phyloP scores from a whole-genome alignment of 2,797 vertebrate species.

The Enteromius anoplus region DNA sequence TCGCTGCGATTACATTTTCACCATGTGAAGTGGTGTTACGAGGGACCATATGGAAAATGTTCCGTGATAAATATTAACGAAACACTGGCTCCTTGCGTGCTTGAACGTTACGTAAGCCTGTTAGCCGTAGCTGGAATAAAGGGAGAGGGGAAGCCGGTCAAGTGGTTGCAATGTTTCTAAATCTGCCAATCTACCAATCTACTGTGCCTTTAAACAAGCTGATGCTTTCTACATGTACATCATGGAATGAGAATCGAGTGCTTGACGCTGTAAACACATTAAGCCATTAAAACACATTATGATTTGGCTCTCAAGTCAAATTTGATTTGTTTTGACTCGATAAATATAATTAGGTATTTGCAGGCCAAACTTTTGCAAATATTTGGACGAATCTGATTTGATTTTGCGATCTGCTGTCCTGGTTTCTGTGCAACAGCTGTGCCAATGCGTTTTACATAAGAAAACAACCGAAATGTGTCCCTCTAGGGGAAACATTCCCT shows the following conservation, averaged over 20 bases:
- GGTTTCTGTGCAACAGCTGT: slow-evolving; percentile 11
- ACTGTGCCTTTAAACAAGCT: slow-evolving; percentile 26
- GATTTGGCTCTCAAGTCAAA: slow-evolving; percentile 10
- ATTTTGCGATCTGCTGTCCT: background rate
- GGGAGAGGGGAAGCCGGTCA: slow-evolving; percentile 49
- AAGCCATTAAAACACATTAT: slow-evolving; percentile 12
- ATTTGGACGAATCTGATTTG: background rate
- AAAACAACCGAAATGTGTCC: slow-evolving; percentile 14
- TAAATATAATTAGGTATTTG: background rate
- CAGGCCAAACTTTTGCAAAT: background rate
- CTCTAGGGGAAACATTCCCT: slow-evolving; percentile 1
- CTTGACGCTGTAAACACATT: slow-evolving; percentile 33
- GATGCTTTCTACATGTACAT: slow-evolving; percentile 39
- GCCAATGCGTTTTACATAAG: slow-evolving; percentile 19
- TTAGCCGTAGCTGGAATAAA: slow-evolving; percentile 49
- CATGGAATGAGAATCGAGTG: slow-evolving; percentile 15
- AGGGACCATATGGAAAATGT: slow-evolving; percentile 27
- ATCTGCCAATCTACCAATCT: slow-evolving; percentile 51
- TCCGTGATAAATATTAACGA: slow-evolving; percentile 31
- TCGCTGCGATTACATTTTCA: slow-evolving; percentile 22
- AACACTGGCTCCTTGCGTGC: slow-evolving; percentile 28
- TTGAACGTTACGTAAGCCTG: slow-evolving; percentile 49
- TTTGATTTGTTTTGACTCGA: slow-evolving; percentile 3
- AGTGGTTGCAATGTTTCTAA: slow-evolving; percentile 56
- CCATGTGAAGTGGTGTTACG: slow-evolving; percentile 24